A percentile compares a stretch with the other conserved stretches of the same genome.
Conservation (phyloP, 2,113 vertebrate species). For the Scolopax mira region DNA sequence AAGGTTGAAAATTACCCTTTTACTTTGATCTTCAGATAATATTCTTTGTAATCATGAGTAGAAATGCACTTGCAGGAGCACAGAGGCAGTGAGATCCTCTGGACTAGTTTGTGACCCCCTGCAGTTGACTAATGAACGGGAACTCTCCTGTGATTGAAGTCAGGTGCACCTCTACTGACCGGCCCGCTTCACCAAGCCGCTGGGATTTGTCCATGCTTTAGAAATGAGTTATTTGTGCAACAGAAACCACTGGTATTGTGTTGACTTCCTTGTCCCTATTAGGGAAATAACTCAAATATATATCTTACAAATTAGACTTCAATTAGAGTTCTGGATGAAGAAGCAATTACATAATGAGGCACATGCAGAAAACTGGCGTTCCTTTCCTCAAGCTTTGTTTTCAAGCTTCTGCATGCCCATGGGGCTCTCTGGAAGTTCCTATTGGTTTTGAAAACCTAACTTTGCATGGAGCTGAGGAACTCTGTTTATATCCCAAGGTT, state of each 20-base stretch:
- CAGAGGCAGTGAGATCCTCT: neutral
- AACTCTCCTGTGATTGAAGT: neutral
- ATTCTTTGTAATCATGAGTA: neutral
- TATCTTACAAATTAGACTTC: neutral
- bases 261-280: neutral
- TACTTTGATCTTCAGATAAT: constrained; percentile 13
- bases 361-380: neutral
- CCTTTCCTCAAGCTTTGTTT: neutral
- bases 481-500: neutral
- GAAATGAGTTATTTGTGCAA: neutral
- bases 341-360: neutral
- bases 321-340: neutral
- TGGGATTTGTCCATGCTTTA: neutral
- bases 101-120: neutral
- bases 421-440: neutral
- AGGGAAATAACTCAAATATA: neutral
- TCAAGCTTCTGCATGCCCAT: neutral
- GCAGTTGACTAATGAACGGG: neutral
- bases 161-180: neutral
- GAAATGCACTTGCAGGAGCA: neutral
- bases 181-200: neutral
- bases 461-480: neutral
- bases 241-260: neutral
- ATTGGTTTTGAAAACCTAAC: neutral
- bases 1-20: constrained; percentile 40